These are phyloP conservation scores for Clinocottus analis DNA, from an alignment of 2,113 vertebrate genomes.

Conservation along the genomic window DNA sequence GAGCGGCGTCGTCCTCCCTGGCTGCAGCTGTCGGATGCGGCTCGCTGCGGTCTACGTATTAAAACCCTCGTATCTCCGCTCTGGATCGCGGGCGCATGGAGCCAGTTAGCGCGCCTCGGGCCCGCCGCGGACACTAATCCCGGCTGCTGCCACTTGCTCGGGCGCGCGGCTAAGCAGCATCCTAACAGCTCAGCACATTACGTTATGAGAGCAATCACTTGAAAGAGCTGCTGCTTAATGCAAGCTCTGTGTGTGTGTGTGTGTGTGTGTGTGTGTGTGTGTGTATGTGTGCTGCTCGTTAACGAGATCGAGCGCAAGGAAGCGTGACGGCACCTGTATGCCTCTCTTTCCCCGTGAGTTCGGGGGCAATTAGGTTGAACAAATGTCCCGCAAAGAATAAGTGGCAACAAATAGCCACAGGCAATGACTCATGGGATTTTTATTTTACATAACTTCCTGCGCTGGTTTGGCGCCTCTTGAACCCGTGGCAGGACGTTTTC, in stretches of 20 bases:
- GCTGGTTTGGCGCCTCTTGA: background rate
- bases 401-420: constrained; percentile 18
- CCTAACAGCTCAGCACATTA: constrained; percentile 61
- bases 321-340: constrained; percentile 3
- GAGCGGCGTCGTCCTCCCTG: background rate
- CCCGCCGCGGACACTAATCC: constrained; percentile 55
- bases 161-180: constrained; percentile 50
- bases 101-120: background rate
- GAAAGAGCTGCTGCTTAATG: constrained; percentile 24
- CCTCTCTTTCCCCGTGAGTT: background rate
- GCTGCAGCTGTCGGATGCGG: background rate
- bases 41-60: background rate
- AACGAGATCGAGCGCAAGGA: background rate
- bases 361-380: constrained; percentile 16
- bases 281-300: background rate
- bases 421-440: constrained; percentile 18
- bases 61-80: constrained; percentile 7
- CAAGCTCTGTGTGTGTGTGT: background rate
- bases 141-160: constrained; percentile 47
- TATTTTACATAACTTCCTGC: constrained; percentile 1
- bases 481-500: constrained; percentile 8
- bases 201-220: constrained; percentile 10
- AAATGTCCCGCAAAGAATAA: background rate
- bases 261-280: background rate
- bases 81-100: constrained; percentile 15